phyloP scores from a whole-genome alignment of 2,113 vertebrate species.

The Brachypodius melanocephalos region DNA sequence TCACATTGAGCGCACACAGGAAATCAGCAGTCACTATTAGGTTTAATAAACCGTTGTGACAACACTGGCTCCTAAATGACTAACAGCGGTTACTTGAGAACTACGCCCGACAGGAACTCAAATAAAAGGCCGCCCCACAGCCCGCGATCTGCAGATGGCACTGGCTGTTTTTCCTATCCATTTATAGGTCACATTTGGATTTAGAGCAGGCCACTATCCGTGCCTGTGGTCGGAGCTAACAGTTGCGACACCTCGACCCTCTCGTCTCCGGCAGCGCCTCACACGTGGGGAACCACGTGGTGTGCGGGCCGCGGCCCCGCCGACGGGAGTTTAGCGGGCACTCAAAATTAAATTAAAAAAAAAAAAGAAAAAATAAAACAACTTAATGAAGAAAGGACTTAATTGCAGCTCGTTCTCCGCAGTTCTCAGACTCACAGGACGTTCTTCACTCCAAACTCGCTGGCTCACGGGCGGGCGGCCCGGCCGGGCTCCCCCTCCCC shows the following conservation, averaged over 20 bases:
- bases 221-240: not conserved
- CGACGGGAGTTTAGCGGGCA: rapidly evolving
- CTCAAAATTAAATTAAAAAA: not conserved
- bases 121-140: not conserved
- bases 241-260: conserved; percentile 23
- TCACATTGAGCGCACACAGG: not conserved
- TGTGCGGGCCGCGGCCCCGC: not conserved
- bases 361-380: rapidly evolving
- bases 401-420: not conserved
- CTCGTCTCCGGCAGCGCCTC: not conserved
- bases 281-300: conserved; percentile 62
- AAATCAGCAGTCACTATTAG: not conserved
- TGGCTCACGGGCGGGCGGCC: not conserved
- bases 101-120: not conserved
- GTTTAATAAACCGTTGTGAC: not conserved
- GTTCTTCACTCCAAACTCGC: not conserved
- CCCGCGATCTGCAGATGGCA: not conserved
- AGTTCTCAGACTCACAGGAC: rapidly evolving
- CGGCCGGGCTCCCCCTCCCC: not conserved
- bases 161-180: conserved; percentile 51
- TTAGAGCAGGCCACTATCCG: not conserved
- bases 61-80: not conserved
- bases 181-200: conserved; percentile 52
- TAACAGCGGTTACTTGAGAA: not conserved
- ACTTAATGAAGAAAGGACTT: rapidly evolving